Conservation (phyloP, 2,797 vertebrate species). For the Tangara arthus region DNA sequence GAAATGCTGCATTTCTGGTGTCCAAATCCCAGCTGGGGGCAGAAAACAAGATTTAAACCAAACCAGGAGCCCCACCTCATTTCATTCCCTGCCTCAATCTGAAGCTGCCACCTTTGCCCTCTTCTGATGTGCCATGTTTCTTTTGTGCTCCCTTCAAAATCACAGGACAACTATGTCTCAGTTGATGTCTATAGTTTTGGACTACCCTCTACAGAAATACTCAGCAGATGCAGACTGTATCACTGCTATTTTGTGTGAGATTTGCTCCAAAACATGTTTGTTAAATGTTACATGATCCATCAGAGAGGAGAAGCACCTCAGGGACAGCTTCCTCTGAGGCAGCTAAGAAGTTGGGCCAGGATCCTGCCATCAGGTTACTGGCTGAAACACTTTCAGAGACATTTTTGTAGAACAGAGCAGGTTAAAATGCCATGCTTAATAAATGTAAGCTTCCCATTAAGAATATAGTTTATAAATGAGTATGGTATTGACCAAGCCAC, state of each 20-base stretch:
- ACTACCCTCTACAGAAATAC: neutral
- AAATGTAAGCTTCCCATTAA: constrained; percentile 41
- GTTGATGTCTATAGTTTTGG: neutral
- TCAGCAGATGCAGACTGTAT: neutral
- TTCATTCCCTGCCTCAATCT: neutral
- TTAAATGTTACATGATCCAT: neutral
- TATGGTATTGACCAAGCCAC: constrained; percentile 50
- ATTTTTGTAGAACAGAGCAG: neutral
- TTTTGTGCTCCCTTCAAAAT: neutral
- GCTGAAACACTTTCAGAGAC: neutral
- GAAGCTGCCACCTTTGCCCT: neutral
- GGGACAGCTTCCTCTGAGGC: neutral
- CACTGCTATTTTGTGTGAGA: neutral
- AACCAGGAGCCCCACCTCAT: neutral
- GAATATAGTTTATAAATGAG: neutral
- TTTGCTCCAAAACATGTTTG: neutral
- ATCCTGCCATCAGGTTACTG: neutral
- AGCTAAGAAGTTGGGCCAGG: neutral
- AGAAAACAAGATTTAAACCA: neutral
- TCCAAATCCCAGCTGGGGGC: neutral
- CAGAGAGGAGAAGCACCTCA: neutral
- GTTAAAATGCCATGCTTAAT: constrained; percentile 2
- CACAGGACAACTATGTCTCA: neutral
- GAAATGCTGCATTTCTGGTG: neutral
- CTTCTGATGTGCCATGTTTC: neutral